Base-by-base conservation (phyloP, 1,140 invertebrate species). In the Lepidurus apus region DNA sequence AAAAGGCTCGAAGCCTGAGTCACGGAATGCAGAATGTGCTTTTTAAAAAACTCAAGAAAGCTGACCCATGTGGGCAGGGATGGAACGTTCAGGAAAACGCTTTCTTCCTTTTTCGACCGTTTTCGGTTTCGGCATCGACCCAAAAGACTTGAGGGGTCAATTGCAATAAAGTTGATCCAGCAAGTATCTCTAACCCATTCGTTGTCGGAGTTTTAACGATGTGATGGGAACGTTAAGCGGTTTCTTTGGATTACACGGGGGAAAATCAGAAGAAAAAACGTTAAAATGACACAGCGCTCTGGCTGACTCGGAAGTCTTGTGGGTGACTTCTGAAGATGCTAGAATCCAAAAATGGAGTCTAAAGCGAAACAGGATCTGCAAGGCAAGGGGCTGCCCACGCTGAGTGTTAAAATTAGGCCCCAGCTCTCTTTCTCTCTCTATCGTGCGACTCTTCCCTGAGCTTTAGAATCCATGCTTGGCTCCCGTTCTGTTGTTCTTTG, bases 291-390 rank as follows among this genome's bases (percentile, higher is more conserved):
- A 65, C 53, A 65, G 53, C 53, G 17, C 21, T n/a, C 7, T 21
- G 53, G 53, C 53, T 65, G 8, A 65, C 53, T 65, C 53, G 13
- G 53, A 65, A 65, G 53, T 13, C 21, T 17, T 65, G 47, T 13
- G 11, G 47, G 47, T 65, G 47, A 13, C 21, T 65, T 3, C n/a
- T 65, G 53, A 65, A 65, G 53, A 21, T 65, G 53, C 53, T 65
- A 34, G 53, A 65, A 65, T 65, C 53, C 53, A 65, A 65, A 65
- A 65, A 65, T 65, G 53, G 53, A 65, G 53, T 65, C 17, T 21
- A 4, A 13, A 65, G 53, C 53, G 13, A 21, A 65, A 65, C 53
- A 21, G 53, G 53, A 65, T 65, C 53, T 65, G 9, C 34, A 34
- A 34, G 34, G 34, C 34, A 34, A 34, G 34, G 34, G 34, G 34